Base-by-base conservation (phyloP, 2,797 vertebrate species). In the Crossoptilon crossoptilon region DNA sequence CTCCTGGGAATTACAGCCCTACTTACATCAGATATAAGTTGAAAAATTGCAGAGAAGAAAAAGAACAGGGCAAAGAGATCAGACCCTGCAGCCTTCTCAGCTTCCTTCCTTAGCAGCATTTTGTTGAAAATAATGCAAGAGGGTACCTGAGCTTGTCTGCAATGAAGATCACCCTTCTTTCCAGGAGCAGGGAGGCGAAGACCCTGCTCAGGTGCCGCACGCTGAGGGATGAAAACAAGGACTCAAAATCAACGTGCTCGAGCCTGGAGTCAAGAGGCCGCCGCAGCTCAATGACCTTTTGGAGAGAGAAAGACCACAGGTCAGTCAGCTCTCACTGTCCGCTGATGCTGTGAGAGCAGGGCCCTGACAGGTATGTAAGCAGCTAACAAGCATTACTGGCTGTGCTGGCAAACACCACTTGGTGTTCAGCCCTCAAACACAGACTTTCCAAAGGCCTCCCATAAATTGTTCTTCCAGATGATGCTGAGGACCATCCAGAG, bases 221-320 rank as follows among this genome's bases (percentile, higher is more conserved):
- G 17, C 98, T 99, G 96, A 99, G 98, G 4, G 99, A 99, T 37
- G 98, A 98, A 97, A 99, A 99, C 91, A 99, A 97, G 93, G 99
- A 99, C 96, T 99, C 98, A 2, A 99, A 99, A 95, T 99, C 99
- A 68, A 99, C 99, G 0, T 99, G 99, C 91, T 99, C 99, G 31
- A 99, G 98, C 53, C 99, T 98, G 22, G 99, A 99, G 97, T 99
- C 99, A 2, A 99, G 98, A 0, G 99, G 99, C 62, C 99, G 98
- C 64, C 98, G 99, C 94, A 99, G 97, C 95, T 99, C 98, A 4
- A 99, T 99, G 70, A 99, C 98, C 99, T 99, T 97, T 31, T 6
- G 11, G 91, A 79, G 60, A 62, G 46, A 90, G 8, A 44, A 18
- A 27, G 41, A 29, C 14, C 58, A 37, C 39, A 58, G 79, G 26